These are phyloP conservation scores for Ephestia elutella DNA, from an alignment of 1,140 invertebrate species.

Conservation along the genomic window DNA sequence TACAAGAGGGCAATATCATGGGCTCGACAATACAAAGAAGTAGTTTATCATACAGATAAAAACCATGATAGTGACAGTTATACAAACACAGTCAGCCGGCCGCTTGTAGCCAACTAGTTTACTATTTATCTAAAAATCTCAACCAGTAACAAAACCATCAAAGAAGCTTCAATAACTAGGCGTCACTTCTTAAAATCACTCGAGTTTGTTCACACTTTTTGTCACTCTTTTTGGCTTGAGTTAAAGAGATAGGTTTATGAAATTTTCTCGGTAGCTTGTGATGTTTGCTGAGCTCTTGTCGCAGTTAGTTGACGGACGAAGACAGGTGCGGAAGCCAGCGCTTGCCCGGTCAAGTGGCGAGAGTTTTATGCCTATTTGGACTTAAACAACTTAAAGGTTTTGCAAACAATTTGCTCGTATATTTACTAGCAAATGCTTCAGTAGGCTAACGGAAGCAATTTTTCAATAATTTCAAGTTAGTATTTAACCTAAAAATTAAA, in stretches of 20 bases:
- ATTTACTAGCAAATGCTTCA: too few relatives aligned
- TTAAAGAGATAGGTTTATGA: conserved; percentile 28
- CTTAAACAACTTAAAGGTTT: not conserved
- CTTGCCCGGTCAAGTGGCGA: not conserved
- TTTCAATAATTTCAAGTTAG: too few relatives aligned
- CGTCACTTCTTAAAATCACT: conserved; percentile 16
- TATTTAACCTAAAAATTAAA: too few relatives aligned
- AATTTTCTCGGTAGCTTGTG: conserved; percentile 54
- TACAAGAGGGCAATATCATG: not conserved
- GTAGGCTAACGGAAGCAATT: too few relatives aligned
- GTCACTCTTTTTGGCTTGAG: not conserved
- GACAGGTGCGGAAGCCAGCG: conserved; percentile 12
- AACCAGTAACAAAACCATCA: conserved; percentile 8
- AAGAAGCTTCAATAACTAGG: not conserved
- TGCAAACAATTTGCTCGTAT: not conserved
- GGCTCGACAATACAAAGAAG: too few relatives aligned
- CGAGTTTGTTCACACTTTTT: conserved; percentile 41
- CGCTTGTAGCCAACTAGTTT: not conserved
- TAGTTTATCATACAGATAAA: too few relatives aligned
- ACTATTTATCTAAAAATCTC: conserved; percentile 16
- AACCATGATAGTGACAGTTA: not conserved
- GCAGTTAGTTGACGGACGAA: conserved; percentile 20
- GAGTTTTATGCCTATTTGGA: not conserved
- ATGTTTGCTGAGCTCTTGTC: conserved; percentile 35
- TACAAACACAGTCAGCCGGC: not conserved